phyloP scores from a whole-genome alignment of 2,888 invertebrate species.

The Aleiodes testaceus region DNA sequence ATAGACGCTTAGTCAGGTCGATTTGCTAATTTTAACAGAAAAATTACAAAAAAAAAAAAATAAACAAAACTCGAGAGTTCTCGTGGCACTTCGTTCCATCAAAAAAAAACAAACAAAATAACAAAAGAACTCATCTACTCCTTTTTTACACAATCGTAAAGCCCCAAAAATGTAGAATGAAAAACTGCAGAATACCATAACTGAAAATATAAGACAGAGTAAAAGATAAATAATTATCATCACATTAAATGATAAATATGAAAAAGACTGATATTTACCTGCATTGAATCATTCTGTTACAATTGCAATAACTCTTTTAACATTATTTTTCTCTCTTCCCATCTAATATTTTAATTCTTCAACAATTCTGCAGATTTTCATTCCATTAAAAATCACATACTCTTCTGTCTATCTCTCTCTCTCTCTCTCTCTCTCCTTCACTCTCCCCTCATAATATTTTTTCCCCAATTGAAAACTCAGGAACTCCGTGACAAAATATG shows the following conservation, averaged over 20 bases:
- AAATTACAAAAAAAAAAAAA: constrained; percentile 33
- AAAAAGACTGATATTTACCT: constrained; percentile 40
- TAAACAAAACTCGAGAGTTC: constrained; percentile 18
- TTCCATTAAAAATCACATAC: background rate
- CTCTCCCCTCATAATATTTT: background rate
- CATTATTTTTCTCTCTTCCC: constrained; percentile 21
- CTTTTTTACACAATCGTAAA: background rate
- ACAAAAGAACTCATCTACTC: constrained; percentile 1
- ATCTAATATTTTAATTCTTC: constrained; percentile 18
- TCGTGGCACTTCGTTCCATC: constrained; percentile 11
- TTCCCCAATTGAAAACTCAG: constrained; percentile 8
- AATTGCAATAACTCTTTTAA: constrained; percentile 36
- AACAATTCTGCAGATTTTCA: background rate
- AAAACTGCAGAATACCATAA: constrained; percentile 18
- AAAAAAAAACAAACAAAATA: no score
- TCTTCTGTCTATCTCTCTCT: background rate
- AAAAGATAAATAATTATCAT: constrained; percentile 32
- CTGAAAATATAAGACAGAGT: constrained; percentile 22
- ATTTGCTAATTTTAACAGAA: constrained; percentile 30
- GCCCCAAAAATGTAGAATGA: background rate
- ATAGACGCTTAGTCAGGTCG: constrained; percentile 48
- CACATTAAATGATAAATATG: constrained; percentile 34
- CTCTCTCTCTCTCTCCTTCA: background rate
- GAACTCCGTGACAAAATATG: constrained; percentile 28
- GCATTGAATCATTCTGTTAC: constrained; percentile 20